Conservation (phyloP, 2,888 invertebrate genomes). For the Tyria jacobaeae region DNA sequence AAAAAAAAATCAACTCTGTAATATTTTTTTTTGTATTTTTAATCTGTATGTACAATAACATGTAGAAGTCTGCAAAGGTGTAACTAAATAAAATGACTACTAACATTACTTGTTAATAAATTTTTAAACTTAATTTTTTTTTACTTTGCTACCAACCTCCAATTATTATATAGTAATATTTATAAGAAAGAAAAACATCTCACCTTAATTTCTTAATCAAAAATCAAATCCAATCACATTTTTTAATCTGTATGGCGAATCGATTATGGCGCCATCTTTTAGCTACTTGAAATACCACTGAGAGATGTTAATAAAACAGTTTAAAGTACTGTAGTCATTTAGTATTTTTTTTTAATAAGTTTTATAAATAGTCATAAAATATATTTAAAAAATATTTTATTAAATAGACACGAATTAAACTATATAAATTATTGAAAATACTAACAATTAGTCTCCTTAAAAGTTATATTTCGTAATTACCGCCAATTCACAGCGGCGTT, state of each 20-base stretch:
- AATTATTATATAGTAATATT: not conserved
- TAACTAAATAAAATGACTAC: not conserved
- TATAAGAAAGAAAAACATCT: not conserved
- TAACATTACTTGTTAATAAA: not conserved
- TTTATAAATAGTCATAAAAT: not conserved
- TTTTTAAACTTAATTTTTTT: not conserved
- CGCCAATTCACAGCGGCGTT: slow-evolving; percentile 71
- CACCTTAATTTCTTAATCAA: not conserved
- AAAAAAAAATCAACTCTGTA: not conserved
- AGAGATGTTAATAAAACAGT: slow-evolving; percentile 30
- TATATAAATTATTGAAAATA: not conserved
- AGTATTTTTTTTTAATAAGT: not conserved
- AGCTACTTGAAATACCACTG: not conserved
- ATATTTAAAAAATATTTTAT: not conserved
- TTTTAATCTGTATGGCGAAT: slow-evolving; percentile 17
- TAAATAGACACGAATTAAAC: not conserved
- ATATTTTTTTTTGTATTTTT: not conserved
- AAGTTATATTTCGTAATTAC: slow-evolving; percentile 60
- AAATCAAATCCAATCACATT: not conserved
- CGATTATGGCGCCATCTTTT: slow-evolving; percentile 29
- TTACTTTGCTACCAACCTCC: not conserved
- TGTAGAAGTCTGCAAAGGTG: not conserved
- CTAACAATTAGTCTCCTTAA: not conserved
- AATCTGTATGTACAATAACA: not conserved
- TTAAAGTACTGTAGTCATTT: slow-evolving; percentile 20